Base-by-base conservation (phyloP, 92 coral and sea anemone genomes). In the Paragorgia papillata region DNA sequence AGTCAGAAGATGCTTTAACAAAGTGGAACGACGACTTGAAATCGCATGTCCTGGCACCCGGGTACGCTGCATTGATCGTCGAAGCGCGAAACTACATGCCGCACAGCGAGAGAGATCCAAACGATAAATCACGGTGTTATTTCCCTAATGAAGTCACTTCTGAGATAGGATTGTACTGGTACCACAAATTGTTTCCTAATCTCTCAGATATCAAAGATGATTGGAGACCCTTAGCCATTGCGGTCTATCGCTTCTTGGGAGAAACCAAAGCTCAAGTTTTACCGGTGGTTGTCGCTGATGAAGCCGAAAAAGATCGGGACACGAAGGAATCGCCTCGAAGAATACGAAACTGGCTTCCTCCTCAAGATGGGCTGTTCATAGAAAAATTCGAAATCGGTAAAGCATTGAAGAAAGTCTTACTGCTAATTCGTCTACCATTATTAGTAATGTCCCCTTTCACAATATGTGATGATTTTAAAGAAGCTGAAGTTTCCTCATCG, bases 71-170 rank as follows among this genome's bases (percentile, higher is more conserved):
- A 14, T 43, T 79, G 33, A 41, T 79, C 40, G 37, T 50, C 0
- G 73, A 79, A 79, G 83, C 83, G 41, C 73, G 27, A 49, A 34
- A 63, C 9, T 79, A 79, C 73, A 54, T 66, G 28, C 75, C 33
- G 14, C 34, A 15, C 30, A 26, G 49, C 30, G 49, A 56, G 31
- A 50, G 64, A 44, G 35, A 50, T 2, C 31, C 33, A 34, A 50
- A 85, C 14, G 79, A 68, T 12, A 48, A 68, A 19, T 25, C 59
- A 17, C 30, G 34, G 1, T 64, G 59, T 13, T 53, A 43, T 55
- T 78, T 65, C 46, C 70, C 74, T 19, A 60, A 53, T 20, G 44
- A 78, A 46, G 31, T 10, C 18, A 41, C 70, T 17, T 54, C 51
- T 31, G 62, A 34, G 4, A 24, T 19, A 9, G 75, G 75, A 31